Evolutionary conservation across 2,888 invertebrate species (phyloP), one percentile per base, ranked within the genome.

Genomic region (Chloroclysta siterata): DNA sequence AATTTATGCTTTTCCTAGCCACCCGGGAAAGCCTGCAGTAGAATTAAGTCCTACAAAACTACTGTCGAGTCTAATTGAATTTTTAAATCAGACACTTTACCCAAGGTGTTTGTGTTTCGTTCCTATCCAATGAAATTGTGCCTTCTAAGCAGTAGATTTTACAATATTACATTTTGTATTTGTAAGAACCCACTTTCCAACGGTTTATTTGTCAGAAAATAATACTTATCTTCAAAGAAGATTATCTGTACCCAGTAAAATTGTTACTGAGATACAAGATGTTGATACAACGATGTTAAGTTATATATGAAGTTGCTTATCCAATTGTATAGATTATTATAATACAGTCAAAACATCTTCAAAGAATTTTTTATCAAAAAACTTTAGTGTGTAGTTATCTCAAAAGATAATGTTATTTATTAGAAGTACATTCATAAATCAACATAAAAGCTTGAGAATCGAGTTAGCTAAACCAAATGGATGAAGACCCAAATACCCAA

Each of bases 1-100:
- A 57, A 61, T 65, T 65, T 65, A 62, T 65, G 65, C 54, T 52
- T 42, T 53, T 55, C 41, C 60, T 52, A 39, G 60, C 46, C 57
- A 61, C 50, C 60, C 53, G 57, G 46, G 57, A 57, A 17, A 53
- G 29, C 55, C 47, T 29, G 48, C 53, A 39, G 48, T 50, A 46
- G 58, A 60, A 60, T 56, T 60, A 60, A 52, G 48, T 52, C 53
- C 53, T 53, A 55, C 52, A 62, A 56, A 56, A 58, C 60, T 46
- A 55, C 29, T 51, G 48, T 48, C 22, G 39, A 41, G 28, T 60
- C 53, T 57, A 57, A 65, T 65, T 60, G 53, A 57, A 65, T 65
- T 65, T 64, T 56, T 53, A 42, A 60, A 60, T 48, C 51, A 52
- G 44, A 50, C 33, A 50, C 42, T 54, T 60, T 50, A 59, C 15